Evolutionary conservation across 2,113 vertebrate genomes (phyloP).

Genomic region (Sebastes schlegelii): DNA sequence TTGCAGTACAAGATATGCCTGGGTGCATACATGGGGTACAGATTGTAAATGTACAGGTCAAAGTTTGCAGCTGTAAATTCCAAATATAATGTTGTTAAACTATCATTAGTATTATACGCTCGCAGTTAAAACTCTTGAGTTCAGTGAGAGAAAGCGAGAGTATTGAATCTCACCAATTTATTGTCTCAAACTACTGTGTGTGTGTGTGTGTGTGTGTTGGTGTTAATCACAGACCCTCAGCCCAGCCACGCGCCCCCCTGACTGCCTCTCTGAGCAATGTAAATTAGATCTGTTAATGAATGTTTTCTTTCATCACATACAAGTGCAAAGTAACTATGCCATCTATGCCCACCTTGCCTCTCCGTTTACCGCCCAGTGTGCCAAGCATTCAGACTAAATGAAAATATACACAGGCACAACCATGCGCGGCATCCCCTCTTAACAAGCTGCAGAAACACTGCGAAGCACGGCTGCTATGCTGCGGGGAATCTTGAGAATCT

Average conservation of each 20-base stretch:
- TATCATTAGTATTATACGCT: neutral
- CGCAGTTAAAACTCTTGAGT: neutral
- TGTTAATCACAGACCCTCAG: slow-evolving; percentile 39
- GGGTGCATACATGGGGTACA: neutral
- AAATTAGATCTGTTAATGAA: slow-evolving; percentile 90
- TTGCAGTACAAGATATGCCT: neutral
- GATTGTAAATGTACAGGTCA: neutral
- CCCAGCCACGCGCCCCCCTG: neutral
- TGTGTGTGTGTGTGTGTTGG: slow-evolving; percentile 3
- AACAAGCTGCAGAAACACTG: slow-evolving; percentile 95
- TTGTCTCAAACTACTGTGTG: slow-evolving; percentile 13
- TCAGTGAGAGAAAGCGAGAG: slow-evolving; percentile 3
- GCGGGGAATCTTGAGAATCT: slow-evolving; percentile 95
- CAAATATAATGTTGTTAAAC: slow-evolving; percentile 7
- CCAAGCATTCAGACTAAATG: slow-evolving; percentile 96
- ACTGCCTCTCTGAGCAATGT: slow-evolving; percentile 66
- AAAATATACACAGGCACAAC: slow-evolving; percentile 93
- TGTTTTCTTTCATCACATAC: slow-evolving; percentile 89
- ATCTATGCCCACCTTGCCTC: slow-evolving; percentile 90
- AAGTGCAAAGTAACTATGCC: slow-evolving; percentile 85
- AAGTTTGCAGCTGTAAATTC: slow-evolving; percentile 13
- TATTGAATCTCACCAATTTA: slow-evolving; percentile 5
- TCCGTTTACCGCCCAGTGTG: slow-evolving; percentile 90
- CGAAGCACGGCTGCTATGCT: slow-evolving; percentile 91
- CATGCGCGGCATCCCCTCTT: slow-evolving; percentile 91